Percentiles rank a stretch among this genome's conserved stretches.
These are phyloP conservation scores for Carcharodon carcharias DNA, from an alignment of 2,797 vertebrate species.

Conservation along the genomic window DNA sequence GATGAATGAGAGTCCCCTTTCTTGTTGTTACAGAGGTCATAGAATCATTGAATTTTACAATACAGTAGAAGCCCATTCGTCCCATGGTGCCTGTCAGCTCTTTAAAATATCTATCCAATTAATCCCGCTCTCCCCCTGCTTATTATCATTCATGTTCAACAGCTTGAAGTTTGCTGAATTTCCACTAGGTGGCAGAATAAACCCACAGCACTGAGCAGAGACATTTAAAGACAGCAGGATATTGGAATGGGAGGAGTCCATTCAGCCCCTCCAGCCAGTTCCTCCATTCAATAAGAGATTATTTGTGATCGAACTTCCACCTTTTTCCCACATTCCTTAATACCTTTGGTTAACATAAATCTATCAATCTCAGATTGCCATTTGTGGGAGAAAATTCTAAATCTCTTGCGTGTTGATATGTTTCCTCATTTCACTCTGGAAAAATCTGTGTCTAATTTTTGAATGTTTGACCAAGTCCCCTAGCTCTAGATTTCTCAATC, in stretches of 20 bases:
- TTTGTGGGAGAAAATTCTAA: too few relatives aligned
- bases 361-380: neutral
- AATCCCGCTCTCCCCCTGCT: too few relatives aligned
- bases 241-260: neutral
- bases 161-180: neutral
- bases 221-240: neutral
- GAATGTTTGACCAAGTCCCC: too few relatives aligned
- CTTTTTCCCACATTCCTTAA: neutral
- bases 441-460: too few relatives aligned
- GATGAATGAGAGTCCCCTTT: too few relatives aligned
- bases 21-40: too few relatives aligned
- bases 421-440: too few relatives aligned
- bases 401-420: too few relatives aligned
- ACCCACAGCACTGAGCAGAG: neutral
- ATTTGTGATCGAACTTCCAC: neutral
- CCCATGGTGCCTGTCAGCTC: too few relatives aligned
- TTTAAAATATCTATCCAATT: too few relatives aligned
- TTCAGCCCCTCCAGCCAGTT: neutral
- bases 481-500: too few relatives aligned
- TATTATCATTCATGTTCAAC: neutral
- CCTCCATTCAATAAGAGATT: neutral
- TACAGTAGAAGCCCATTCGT: neutral
- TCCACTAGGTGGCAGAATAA: neutral
- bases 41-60: neutral
- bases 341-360: neutral